Conservation (phyloP, 2,113 vertebrate genomes). For the Epinephelus fuscoguttatus region DNA sequence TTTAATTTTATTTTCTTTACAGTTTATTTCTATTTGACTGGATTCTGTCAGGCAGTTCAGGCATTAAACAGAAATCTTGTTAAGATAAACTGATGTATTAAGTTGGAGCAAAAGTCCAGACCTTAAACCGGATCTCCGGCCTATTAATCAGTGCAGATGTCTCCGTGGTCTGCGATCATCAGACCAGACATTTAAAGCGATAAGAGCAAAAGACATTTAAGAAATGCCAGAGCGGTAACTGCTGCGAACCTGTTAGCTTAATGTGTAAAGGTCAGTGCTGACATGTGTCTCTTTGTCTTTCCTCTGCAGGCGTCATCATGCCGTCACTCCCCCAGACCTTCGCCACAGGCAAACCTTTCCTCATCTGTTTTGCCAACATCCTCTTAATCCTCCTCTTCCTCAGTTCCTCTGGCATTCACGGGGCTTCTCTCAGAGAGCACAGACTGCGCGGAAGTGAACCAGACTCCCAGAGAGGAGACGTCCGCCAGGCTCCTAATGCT, state of each 20-base stretch:
- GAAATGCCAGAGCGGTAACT: slow-evolving; percentile 28
- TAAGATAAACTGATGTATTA: background rate
- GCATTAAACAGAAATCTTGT: background rate
- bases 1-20: too few relatives aligned
- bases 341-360: slow-evolving; percentile 73
- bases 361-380: slow-evolving; percentile 82
- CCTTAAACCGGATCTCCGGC: background rate
- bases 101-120: background rate
- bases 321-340: slow-evolving; percentile 81
- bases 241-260: slow-evolving; percentile 39
- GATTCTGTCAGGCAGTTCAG: background rate
- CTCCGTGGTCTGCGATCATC: background rate
- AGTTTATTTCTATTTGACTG: background rate
- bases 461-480: slow-evolving; percentile 78
- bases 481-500: slow-evolving; percentile 82
- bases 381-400: slow-evolving; percentile 82
- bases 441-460: slow-evolving; percentile 88
- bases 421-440: slow-evolving; percentile 89
- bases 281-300: slow-evolving; percentile 56
- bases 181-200: slow-evolving; percentile 16
- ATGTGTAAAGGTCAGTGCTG: slow-evolving; percentile 62
- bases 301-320: slow-evolving; percentile 86
- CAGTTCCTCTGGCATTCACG: slow-evolving; percentile 75
- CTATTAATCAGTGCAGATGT: slow-evolving; percentile 1
- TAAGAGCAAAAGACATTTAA: slow-evolving; percentile 25